A percentile compares a stretch with the other conserved stretches of the same genome.
Conservation (phyloP, 2,797 vertebrate species). For the Hypotaenidia philippensis region DNA sequence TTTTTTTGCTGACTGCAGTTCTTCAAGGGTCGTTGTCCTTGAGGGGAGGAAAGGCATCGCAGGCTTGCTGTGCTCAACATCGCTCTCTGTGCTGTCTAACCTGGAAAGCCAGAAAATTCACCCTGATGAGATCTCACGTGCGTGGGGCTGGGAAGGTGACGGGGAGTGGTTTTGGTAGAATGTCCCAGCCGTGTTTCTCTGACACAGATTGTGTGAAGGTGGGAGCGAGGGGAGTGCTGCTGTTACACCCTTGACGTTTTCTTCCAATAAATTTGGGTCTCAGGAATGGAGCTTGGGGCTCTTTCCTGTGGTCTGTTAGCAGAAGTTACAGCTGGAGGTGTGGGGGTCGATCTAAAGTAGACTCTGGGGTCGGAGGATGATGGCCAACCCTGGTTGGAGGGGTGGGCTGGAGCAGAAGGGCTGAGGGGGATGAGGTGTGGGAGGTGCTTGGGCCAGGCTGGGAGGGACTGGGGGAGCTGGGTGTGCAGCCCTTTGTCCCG, state of each 20-base stretch:
- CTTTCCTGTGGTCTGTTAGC: neutral
- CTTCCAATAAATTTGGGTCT: neutral
- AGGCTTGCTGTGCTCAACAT: neutral
- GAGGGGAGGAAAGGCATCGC: neutral
- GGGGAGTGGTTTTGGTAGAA: neutral
- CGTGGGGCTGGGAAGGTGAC: neutral
- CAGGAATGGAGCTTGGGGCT: neutral
- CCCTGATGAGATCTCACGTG: neutral
- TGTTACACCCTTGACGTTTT: neutral
- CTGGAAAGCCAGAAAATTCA: neutral
- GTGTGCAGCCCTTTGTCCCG: neutral
- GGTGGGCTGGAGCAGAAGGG: neutral
- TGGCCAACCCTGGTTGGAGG: neutral
- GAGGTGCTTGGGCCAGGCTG: neutral
- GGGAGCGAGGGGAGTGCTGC: neutral
- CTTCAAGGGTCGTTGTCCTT: constrained; percentile 39
- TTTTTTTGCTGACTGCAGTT: neutral
- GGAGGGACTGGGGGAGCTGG: accelerated
- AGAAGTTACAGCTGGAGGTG: neutral
- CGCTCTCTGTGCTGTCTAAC: neutral
- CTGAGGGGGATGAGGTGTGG: neutral
- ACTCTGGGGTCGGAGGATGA: neutral
- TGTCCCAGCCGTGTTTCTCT: neutral
- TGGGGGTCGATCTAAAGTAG: neutral
- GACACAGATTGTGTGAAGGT: neutral